Base-by-base conservation (phyloP, 30 jellyfish, hydroid and myxozoan genomes). In the Pelagia noctiluca region DNA sequence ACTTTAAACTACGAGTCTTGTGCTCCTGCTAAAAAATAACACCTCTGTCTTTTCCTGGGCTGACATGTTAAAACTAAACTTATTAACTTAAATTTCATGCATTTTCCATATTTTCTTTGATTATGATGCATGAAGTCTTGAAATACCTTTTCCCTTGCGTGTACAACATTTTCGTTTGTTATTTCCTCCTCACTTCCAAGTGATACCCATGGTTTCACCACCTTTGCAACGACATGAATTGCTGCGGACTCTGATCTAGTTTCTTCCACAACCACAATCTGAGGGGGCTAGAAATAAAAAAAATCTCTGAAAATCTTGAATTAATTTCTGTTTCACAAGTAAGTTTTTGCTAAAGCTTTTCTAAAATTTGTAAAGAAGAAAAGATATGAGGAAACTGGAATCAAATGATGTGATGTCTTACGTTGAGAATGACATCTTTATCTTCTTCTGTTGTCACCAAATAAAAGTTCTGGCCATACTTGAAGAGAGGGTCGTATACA, bases 171-270 rank as follows among this genome's bases (percentile, higher is more conserved):
- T 86, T 92, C 97, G 53, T 87, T 77, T n/a, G 16, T 68, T 28
- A 92, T 93, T 73, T 92, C 98, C 31, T 63, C 66, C 50, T 92
- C 98, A 82, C 98, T 92, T 49, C 98, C 98, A 13, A 78, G 72
- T 3, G 98, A 92, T 23, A 79, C 61, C 98, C 98, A 92, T 5
- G 96, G 91, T 32, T 33, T 80, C 8, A 84, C 78, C 1, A 84
- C 34, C 47, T 80, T 80, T 36, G 54, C 35, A 29, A 50, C 71
- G 34, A 33, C 21, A 31, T 21, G 36, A 38, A 52, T 76, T 1
- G 68, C 8, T 11, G 19, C 48, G 0, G 84, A 26, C 0, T 32
- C 78, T 8, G 48, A 18, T 24, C 66, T 47, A 0, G 22, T 35
- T 2, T 79, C 97, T 18, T 80, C 95, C 8, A 35, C 92, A 16